Evolutionary conservation across 2,888 invertebrate genomes (phyloP).

Genomic region (Drosophila melanosoma): DNA sequence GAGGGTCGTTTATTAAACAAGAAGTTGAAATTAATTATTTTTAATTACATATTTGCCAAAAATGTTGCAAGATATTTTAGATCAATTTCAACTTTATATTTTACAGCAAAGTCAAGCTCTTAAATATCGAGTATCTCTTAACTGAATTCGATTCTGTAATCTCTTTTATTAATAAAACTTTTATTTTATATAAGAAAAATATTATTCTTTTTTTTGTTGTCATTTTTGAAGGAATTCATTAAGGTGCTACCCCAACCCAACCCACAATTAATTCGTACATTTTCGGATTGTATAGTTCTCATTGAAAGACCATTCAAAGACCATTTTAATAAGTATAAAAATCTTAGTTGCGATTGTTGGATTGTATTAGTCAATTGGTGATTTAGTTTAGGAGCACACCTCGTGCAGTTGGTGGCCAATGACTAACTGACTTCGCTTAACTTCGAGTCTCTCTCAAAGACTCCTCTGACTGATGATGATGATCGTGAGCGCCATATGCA

Average conservation of each 20-base stretch:
- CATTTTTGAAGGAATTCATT: not conserved
- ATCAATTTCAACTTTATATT: not conserved
- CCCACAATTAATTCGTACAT: not conserved
- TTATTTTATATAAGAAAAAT: not conserved
- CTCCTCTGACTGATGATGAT: constrained; percentile 22
- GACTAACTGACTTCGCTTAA: constrained; percentile 16
- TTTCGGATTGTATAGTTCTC: no score
- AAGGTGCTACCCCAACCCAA: not conserved
- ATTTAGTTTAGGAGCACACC: constrained; percentile 38
- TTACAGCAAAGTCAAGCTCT: not conserved
- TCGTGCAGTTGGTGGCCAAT: constrained; percentile 30
- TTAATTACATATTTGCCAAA: constrained; percentile 20
- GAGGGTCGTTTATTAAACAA: constrained; percentile 48
- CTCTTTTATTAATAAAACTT: no score
- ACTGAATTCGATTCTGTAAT: not conserved
- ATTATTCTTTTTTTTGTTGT: not conserved
- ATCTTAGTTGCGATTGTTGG: not conserved
- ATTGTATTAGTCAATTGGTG: constrained; percentile 14
- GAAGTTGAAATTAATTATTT: constrained; percentile 40
- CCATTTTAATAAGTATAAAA: not conserved
- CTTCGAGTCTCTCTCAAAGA: constrained; percentile 23
- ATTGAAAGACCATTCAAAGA: not conserved
- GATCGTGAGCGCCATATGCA: constrained; percentile 72
- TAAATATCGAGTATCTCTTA: not conserved
- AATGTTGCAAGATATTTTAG: constrained; percentile 25